Evolutionary conservation across 2,888 invertebrate genomes (phyloP).

Genomic region (Nomada hirtipes): DNA sequence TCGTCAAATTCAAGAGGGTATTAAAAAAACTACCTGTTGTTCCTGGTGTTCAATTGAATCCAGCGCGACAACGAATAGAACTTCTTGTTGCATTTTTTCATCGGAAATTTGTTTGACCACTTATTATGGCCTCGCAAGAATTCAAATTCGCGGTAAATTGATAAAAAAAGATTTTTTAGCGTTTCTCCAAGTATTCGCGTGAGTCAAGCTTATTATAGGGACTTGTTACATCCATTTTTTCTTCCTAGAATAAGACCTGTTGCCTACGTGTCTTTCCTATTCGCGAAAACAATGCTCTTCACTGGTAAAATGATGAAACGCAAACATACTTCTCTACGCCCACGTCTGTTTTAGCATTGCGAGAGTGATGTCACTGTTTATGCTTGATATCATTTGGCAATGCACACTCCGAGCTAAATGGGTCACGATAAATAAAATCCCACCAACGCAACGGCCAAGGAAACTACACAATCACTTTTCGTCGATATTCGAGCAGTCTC

Average conservation of each 20-base stretch:
- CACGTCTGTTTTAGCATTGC: slow-evolving; percentile 11
- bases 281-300: slow-evolving; percentile 25
- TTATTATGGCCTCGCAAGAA: too few relatives aligned
- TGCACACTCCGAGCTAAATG: neutral
- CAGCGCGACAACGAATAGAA: neutral
- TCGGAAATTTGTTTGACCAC: neutral
- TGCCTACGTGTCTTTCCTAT: slow-evolving; percentile 17
- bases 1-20: slow-evolving; percentile 35
- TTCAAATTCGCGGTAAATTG: too few relatives aligned
- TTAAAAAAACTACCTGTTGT: slow-evolving; percentile 24
- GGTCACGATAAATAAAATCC: neutral
- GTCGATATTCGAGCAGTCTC: neutral
- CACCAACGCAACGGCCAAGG: neutral
- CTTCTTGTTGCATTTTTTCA: neutral
- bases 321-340: neutral
- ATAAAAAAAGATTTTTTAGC: neutral
- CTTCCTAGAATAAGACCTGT: slow-evolving; percentile 7
- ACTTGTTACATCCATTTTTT: neutral
- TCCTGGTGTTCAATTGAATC: neutral
- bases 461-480: neutral
- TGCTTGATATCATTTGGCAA: neutral
- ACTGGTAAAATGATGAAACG: neutral
- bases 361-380: slow-evolving; percentile 14
- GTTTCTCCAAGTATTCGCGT: neutral
- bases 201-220: neutral